phyloP scores from a whole-genome alignment of 2,797 vertebrate species.

The Darevskia mixta region DNA sequence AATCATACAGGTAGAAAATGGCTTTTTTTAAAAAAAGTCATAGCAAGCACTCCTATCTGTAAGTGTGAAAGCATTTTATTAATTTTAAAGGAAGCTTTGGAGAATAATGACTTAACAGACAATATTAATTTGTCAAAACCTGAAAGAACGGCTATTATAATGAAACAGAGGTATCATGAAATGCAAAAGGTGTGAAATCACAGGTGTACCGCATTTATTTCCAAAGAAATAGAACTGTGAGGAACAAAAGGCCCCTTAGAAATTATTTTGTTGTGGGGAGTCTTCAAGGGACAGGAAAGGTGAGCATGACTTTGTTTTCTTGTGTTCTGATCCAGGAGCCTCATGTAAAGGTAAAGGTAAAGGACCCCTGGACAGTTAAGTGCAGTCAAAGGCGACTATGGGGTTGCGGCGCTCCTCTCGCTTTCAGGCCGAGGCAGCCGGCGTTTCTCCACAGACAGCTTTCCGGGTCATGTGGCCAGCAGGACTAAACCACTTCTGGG shows the following conservation, averaged over 20 bases:
- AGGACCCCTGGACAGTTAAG: too few relatives aligned
- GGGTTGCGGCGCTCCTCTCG: too few relatives aligned
- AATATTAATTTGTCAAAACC: conserved; percentile 25
- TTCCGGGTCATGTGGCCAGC: too few relatives aligned
- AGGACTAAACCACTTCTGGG: too few relatives aligned
- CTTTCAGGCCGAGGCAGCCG: too few relatives aligned
- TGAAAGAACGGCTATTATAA: background rate
- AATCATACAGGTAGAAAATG: conserved; percentile 24
- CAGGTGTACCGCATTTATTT: background rate
- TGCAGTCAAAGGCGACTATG: too few relatives aligned
- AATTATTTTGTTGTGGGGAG: background rate
- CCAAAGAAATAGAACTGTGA: background rate
- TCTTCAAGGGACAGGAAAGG: background rate
- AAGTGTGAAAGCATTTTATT: background rate
- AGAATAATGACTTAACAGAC: background rate
- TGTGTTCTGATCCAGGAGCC: background rate
- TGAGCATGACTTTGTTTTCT: background rate
- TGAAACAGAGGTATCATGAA: background rate
- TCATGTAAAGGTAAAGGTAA: background rate
- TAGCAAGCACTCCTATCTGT: background rate
- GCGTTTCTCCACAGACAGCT: too few relatives aligned
- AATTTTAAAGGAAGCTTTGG: conserved; percentile 12
- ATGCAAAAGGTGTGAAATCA: background rate
- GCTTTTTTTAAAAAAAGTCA: conserved; percentile 5
- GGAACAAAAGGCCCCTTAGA: background rate